These are phyloP conservation scores for Teleogryllus oceanicus DNA, from an alignment of 2,888 invertebrate species.

Conservation along the genomic window DNA sequence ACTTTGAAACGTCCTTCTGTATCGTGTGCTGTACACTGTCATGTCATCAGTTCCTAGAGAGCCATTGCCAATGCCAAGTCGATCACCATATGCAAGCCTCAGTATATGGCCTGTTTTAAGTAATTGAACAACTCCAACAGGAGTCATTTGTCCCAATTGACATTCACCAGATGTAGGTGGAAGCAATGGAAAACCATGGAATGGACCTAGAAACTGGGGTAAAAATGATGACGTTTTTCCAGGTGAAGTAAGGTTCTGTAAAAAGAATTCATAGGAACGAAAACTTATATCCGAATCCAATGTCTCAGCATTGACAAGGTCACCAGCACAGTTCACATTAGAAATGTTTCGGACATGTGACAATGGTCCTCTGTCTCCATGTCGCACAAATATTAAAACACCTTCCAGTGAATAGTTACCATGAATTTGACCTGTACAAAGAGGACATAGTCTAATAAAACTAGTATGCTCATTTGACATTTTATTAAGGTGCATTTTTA, in stretches of 20 bases:
- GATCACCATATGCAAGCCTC: conserved; percentile 56
- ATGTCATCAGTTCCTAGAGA: conserved; percentile 56
- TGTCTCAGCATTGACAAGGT: conserved; percentile 42
- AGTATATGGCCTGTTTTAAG: conserved; percentile 71
- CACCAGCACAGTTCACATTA: conserved; percentile 69
- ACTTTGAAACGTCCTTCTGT: conserved; percentile 84
- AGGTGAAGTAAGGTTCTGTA: conserved; percentile 35
- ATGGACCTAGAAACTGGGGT: conserved; percentile 73
- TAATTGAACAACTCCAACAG: conserved; percentile 66
- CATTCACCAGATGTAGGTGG: conserved; percentile 67
- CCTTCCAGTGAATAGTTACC: conserved; percentile 66
- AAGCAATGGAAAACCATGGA: conserved; percentile 77
- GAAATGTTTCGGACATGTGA: conserved; percentile 77
- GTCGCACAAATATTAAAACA: conserved; percentile 72
- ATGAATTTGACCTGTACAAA: conserved; percentile 49
- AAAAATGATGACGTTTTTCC: conserved; percentile 32
- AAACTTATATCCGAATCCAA: conserved; percentile 35
- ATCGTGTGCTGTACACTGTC: conserved; percentile 74
- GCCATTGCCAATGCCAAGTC: conserved; percentile 48
- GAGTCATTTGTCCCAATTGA: conserved; percentile 81
- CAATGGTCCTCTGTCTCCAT: conserved; percentile 86
- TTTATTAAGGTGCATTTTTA: neutral
- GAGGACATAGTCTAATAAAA: neutral
- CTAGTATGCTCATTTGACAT: neutral
- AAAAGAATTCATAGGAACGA: conserved; percentile 36